These are phyloP conservation scores for Propithecus perrieri DNA, from an alignment of 2,797 vertebrate genomes.

Conservation along the genomic window DNA sequence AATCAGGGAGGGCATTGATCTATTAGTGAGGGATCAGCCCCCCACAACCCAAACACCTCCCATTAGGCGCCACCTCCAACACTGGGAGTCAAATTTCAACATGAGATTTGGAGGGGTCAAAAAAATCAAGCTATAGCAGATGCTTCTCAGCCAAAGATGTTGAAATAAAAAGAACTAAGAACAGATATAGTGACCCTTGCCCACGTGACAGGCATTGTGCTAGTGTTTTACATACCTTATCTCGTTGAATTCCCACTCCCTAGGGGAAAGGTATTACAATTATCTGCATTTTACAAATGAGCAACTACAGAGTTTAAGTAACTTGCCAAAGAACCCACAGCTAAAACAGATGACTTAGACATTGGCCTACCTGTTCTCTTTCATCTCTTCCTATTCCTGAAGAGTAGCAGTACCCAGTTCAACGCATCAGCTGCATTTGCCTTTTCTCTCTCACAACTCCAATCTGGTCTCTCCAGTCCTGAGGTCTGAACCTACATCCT, in stretches of 20 bases:
- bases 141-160: background rate
- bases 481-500: background rate
- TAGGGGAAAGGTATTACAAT: background rate
- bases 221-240: accelerated
- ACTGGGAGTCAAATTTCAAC: too few relatives aligned
- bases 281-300: background rate
- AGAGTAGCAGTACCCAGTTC: background rate
- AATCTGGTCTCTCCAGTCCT: background rate
- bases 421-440: background rate
- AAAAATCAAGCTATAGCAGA: too few relatives aligned
- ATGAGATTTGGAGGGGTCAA: too few relatives aligned
- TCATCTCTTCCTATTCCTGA: background rate
- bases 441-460: background rate
- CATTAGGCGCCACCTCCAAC: too few relatives aligned
- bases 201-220: background rate
- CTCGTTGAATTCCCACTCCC: background rate
- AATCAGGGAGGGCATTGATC: too few relatives aligned
- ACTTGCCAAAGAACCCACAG: background rate
- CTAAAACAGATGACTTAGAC: background rate
- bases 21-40: too few relatives aligned
- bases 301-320: background rate
- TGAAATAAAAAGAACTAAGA: background rate
- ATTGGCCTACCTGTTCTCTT: background rate
- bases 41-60: too few relatives aligned
- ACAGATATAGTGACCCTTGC: accelerated